These are phyloP conservation scores for Enteromius trimaculatus DNA, from an alignment of 2,797 vertebrate species.

Conservation along the genomic window DNA sequence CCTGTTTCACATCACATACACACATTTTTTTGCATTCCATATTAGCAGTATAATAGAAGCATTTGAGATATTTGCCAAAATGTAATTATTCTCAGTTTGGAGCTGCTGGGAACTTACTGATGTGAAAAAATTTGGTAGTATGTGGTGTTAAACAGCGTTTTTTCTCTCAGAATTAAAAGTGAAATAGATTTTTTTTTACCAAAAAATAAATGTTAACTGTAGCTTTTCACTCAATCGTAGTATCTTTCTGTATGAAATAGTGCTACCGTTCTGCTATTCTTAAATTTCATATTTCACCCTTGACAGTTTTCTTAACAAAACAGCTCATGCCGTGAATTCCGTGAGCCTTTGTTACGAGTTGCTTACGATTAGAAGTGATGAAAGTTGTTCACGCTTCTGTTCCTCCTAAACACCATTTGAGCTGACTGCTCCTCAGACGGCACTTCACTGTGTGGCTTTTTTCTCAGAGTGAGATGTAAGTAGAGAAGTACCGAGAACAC, in stretches of 20 bases:
- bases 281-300: conserved; percentile 21
- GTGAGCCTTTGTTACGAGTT: conserved; percentile 24
- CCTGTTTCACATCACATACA: conserved; percentile 12
- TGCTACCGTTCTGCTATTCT: neutral
- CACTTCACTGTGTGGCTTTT: conserved; percentile 35
- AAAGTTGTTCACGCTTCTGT: conserved; percentile 42
- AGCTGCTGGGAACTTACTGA: neutral
- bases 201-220: neutral
- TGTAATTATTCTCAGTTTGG: neutral
- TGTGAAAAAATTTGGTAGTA: neutral
- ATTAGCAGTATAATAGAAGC: neutral
- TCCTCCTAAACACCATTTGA: conserved; percentile 27
- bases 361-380: conserved; percentile 33
- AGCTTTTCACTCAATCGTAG: neutral
- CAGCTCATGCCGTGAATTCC: neutral
- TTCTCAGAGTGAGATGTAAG: conserved; percentile 41
- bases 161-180: conserved; percentile 1
- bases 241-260: neutral
- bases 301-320: conserved; percentile 21
- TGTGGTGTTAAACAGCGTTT: neutral
- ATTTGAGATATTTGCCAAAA: neutral
- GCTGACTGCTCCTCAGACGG: conserved; percentile 40
- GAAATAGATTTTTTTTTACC: neutral
- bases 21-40: neutral
- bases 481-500: conserved; percentile 30